A percentile compares a stretch with the other conserved stretches of the same genome.
These are phyloP conservation scores for Actinopyga echinites DNA, from an alignment of 53 echinoderm and acorn worm species.

Conservation along the genomic window DNA sequence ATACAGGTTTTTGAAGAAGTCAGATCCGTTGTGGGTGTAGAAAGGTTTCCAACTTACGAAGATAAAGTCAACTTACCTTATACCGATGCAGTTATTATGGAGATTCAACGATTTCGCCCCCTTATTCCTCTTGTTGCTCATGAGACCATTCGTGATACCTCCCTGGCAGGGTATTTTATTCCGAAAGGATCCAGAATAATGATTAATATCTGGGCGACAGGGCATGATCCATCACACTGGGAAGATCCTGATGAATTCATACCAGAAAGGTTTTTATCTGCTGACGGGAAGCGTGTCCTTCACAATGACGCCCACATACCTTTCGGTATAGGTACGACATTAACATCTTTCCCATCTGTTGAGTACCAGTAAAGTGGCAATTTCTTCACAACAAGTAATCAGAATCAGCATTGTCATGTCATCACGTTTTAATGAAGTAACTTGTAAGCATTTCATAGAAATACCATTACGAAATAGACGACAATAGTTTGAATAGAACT, in stretches of 20 bases:
- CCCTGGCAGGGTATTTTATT: background rate
- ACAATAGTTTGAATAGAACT: no score
- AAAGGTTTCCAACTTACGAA: background rate
- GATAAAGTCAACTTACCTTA: background rate
- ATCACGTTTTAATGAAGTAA: no score
- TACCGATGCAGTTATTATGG: conserved; percentile 10
- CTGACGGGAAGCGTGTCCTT: background rate
- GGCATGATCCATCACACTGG: background rate
- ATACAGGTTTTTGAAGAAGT: conserved; percentile 9
- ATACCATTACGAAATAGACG: no score
- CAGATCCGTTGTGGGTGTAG: background rate
- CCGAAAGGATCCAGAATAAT: background rate
- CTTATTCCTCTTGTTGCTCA: background rate
- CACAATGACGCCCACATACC: background rate
- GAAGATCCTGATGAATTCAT: background rate
- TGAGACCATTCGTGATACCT: background rate
- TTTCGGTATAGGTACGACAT: background rate
- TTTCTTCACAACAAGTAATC: no score
- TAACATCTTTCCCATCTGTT: no score
- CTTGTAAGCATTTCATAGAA: no score
- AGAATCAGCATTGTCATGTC: no score
- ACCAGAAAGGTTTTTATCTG: conserved; percentile 5
- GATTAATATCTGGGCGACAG: conserved; percentile 8
- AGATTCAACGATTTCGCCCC: background rate
- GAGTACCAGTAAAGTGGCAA: no score